Evolutionary conservation across 35 echinoderm and acorn worm genomes (phyloP).

Genomic region (Anneissia japonica): DNA sequence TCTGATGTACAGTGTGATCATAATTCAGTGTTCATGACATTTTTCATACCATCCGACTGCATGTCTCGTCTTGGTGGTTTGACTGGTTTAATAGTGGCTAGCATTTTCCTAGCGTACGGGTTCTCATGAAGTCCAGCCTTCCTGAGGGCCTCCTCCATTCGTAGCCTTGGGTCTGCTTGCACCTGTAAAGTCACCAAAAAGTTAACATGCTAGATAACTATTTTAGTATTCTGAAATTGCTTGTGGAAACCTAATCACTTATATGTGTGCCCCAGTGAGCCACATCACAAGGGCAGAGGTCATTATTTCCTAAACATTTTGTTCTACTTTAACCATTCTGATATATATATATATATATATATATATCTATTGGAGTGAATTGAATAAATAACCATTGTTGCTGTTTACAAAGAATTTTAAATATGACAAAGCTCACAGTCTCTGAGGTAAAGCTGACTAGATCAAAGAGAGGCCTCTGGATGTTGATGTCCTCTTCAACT

Average conservation of each 20-base stretch:
- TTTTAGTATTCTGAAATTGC: not conserved
- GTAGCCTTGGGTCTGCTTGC: slow-evolving; percentile 60
- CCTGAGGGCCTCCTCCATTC: slow-evolving; percentile 68
- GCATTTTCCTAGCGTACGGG: slow-evolving; percentile 81
- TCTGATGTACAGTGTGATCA: no score
- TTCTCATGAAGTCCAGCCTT: slow-evolving; percentile 83
- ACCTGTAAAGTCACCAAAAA: slow-evolving; percentile 33
- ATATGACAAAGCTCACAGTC: slow-evolving; percentile 54
- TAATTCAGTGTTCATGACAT: not conserved
- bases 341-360: no score
- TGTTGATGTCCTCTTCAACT: slow-evolving; percentile 80
- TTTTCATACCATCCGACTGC: slow-evolving; percentile 28
- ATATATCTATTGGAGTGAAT: no score
- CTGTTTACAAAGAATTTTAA: no score
- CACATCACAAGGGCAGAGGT: no score
- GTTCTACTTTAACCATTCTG: no score
- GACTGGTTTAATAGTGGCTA: slow-evolving; percentile 56
- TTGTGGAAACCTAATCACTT: not conserved
- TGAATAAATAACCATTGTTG: no score
- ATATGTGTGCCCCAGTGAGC: not conserved
- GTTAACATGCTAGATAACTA: no score
- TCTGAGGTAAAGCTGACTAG: slow-evolving; percentile 65
- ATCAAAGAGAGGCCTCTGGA: slow-evolving; percentile 91
- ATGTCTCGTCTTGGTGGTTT: slow-evolving; percentile 79
- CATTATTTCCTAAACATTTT: no score